phyloP scores from a whole-genome alignment of 2,113 vertebrate species.

The Panthera uncia region DNA sequence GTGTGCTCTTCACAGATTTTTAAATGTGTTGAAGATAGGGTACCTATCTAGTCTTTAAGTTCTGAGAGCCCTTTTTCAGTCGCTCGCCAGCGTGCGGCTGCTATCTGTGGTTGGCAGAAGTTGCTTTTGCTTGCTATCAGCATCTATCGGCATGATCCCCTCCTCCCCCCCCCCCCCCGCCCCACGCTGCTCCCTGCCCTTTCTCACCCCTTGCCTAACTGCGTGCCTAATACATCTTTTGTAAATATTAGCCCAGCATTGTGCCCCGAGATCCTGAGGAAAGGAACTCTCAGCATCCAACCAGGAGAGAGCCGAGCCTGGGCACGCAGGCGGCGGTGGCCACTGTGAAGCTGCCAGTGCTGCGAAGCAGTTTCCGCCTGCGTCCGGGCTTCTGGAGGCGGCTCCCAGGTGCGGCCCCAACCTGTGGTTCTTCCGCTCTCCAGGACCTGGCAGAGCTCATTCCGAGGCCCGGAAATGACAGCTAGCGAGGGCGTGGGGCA shows the following conservation, averaged over 20 bases:
- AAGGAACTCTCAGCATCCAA: neutral
- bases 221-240: neutral
- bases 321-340: neutral
- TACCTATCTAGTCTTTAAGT: neutral
- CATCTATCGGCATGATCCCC: neutral
- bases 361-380: neutral
- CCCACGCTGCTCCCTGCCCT: accelerated
- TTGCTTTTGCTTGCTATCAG: accelerated
- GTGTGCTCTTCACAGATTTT: neutral
- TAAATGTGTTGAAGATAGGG: neutral
- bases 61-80: neutral
- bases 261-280: neutral
- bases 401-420: neutral
- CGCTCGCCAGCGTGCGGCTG: neutral
- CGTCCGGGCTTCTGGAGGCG: accelerated
- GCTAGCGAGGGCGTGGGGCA: accelerated
- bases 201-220: neutral
- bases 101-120: too few species aligned
- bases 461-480: neutral
- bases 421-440: neutral
- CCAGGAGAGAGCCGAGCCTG: neutral
- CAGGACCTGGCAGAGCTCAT: too few species aligned
- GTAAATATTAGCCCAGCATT: neutral
- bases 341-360: neutral
- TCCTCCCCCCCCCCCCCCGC: too few species aligned